Evolutionary conservation across 1,140 invertebrate species (phyloP).

Genomic region (Asobara japonica): DNA sequence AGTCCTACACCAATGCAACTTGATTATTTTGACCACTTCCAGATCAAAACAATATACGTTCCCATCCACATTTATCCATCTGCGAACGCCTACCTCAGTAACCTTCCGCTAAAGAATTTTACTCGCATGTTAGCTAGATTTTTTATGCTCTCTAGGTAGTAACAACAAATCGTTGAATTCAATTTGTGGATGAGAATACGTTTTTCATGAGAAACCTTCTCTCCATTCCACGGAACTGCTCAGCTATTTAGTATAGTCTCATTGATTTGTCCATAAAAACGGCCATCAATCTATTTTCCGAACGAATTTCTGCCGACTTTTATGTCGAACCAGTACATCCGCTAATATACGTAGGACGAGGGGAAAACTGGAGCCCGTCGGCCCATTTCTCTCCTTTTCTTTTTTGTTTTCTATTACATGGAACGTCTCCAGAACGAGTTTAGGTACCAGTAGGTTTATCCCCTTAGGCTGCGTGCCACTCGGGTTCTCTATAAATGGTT

Average conservation of each 20-base stretch:
- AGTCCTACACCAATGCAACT: too few relatives aligned
- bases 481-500: constrained; percentile 9
- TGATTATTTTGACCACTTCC: too few relatives aligned
- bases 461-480: constrained; percentile 7
- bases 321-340: constrained; percentile 1
- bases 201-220: background rate
- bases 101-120: too few relatives aligned
- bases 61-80: too few relatives aligned
- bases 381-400: constrained; percentile 37
- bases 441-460: constrained; percentile 1
- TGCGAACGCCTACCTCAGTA: too few relatives aligned
- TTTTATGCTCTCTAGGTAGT: too few relatives aligned
- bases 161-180: too few relatives aligned
- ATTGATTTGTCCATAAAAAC: too few relatives aligned
- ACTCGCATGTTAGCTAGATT: too few relatives aligned
- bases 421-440: constrained; percentile 3
- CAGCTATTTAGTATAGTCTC: too few relatives aligned
- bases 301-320: background rate
- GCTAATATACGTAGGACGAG: constrained; percentile 43
- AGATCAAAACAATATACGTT: too few relatives aligned
- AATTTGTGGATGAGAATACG: background rate
- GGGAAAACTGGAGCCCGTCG: constrained; percentile 54
- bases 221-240: too few relatives aligned
- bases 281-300: background rate
- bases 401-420: constrained; percentile 7